These are phyloP conservation scores for Ormyrus nitidulus DNA, from an alignment of 2,888 invertebrate species.

Conservation along the genomic window DNA sequence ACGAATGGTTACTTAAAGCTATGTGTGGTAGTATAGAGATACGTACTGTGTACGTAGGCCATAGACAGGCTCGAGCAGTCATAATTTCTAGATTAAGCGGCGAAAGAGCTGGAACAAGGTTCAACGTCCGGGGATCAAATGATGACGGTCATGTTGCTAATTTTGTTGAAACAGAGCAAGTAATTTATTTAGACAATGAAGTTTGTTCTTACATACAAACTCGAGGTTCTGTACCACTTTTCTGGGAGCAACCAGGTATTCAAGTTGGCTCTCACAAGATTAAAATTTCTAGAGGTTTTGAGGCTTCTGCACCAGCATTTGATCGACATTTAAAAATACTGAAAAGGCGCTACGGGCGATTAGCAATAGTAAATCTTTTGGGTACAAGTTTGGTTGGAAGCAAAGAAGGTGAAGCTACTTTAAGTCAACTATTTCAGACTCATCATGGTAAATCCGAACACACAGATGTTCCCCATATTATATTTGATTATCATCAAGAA, in stretches of 20 bases:
- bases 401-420: conserved; percentile 97
- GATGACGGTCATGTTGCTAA: conserved; percentile 99
- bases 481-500: conserved; percentile 98
- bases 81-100: conserved; percentile 96
- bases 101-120: conserved; percentile 98
- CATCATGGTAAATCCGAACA: conserved; percentile 90
- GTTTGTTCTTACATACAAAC: conserved; percentile 94
- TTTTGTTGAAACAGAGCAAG: conserved; percentile 99
- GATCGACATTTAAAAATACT: conserved; percentile 92
- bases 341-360: conserved; percentile 92
- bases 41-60: conserved; percentile 98
- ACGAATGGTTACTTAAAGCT: conserved; percentile 93
- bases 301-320: conserved; percentile 94
- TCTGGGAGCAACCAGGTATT: conserved; percentile 99
- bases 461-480: conserved; percentile 89
- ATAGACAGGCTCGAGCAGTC: conserved; percentile 95
- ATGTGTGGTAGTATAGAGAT: conserved; percentile 99
- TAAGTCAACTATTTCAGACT: conserved; percentile 93
- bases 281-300: conserved; percentile 95
- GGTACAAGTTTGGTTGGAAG: conserved; percentile 93
- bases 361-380: conserved; percentile 94
- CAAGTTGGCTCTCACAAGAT: conserved; percentile 99
- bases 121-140: conserved; percentile 98
- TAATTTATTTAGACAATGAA: conserved; percentile 93
- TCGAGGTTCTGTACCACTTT: conserved; percentile 97